Conservation (phyloP, 2,113 vertebrate genomes). For the Tupaia chinensis region DNA sequence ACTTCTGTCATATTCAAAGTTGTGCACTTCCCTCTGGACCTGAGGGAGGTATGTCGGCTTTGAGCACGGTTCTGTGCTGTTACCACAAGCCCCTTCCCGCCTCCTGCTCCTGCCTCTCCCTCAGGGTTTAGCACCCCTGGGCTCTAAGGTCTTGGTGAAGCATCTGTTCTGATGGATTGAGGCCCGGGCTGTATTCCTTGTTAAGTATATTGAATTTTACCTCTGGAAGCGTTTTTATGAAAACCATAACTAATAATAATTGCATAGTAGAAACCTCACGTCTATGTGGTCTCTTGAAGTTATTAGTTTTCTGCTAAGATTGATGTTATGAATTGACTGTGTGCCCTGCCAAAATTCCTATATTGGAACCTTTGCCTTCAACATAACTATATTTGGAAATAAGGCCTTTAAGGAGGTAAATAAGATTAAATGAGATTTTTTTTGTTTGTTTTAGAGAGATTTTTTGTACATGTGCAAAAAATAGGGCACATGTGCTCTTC, state of each 20-base stretch:
- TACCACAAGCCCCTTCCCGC: rapidly evolving
- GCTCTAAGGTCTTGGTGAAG: background rate
- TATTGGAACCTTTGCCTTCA: background rate
- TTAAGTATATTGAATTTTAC: background rate
- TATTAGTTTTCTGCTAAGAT: background rate
- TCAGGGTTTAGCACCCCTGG: no score
- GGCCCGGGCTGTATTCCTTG: background rate
- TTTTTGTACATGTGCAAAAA: no score
- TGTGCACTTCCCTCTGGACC: background rate
- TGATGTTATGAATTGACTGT: background rate
- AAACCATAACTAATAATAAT: background rate
- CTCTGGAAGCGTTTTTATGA: constrained; percentile 9
- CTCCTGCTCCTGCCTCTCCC: background rate
- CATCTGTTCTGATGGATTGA: background rate
- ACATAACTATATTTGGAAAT: background rate
- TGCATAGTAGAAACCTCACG: background rate
- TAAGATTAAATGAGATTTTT: background rate
- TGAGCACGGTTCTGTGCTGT: background rate
- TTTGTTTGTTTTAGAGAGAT: no score
- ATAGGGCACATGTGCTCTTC: no score
- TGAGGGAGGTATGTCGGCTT: background rate
- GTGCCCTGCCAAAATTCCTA: no score
- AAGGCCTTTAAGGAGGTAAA: background rate
- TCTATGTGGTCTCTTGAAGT: background rate
- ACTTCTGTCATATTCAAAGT: background rate